Conservation (phyloP, 2,797 vertebrate genomes). For the Megaceryle alcyon region DNA sequence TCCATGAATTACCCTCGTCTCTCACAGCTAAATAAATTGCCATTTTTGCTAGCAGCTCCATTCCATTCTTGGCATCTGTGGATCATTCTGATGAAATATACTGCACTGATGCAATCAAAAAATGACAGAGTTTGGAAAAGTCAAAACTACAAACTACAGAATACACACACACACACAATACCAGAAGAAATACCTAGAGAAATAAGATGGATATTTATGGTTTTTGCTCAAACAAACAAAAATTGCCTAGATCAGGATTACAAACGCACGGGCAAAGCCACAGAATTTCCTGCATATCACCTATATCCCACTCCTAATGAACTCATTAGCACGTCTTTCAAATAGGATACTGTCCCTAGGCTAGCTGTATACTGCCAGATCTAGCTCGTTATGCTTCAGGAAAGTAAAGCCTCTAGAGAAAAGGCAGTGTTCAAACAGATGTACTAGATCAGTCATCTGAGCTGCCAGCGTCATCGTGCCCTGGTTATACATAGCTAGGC, state of each 20-base stretch:
- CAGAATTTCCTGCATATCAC: not conserved
- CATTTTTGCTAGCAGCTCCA: not conserved
- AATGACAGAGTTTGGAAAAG: not conserved
- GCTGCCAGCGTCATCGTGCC: not conserved
- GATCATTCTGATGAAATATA: not conserved
- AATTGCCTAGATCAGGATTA: not conserved
- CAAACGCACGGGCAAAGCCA: not conserved
- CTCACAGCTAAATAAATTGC: not conserved
- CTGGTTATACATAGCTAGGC: conserved; percentile 1
- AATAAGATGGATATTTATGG: not conserved
- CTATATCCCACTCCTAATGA: not conserved
- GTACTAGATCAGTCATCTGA: not conserved
- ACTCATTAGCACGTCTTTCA: not conserved
- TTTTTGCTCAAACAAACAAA: not conserved
- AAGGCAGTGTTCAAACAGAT: conserved; percentile 5
- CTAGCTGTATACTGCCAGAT: not conserved
- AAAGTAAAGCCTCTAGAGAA: conserved; percentile 15
- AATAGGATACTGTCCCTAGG: not conserved
- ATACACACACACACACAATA: not conserved
- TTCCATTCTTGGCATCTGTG: not conserved
- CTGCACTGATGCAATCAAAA: not conserved
- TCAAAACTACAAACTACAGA: not conserved
- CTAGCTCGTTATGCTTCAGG: not conserved
- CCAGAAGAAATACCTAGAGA: not conserved
- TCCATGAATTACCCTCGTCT: not conserved